Evolutionary conservation across 2,888 invertebrate genomes (phyloP).

Genomic region (Apamea monoglypha): DNA sequence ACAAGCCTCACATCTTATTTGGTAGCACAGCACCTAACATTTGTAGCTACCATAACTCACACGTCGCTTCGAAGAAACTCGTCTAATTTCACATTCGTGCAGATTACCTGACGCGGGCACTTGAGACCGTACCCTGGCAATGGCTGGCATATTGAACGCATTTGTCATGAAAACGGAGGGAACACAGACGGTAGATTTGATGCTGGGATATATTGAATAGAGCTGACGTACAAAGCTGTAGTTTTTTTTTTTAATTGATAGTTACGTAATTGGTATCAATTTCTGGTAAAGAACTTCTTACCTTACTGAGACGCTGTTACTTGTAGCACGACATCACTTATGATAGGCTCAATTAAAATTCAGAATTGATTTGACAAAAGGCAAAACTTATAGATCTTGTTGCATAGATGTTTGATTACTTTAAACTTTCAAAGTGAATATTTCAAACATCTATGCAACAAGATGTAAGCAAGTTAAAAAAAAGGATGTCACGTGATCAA

Average conservation of each 20-base stretch:
- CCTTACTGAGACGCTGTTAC: too few species aligned
- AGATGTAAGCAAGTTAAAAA: too few species aligned
- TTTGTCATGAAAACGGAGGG: slow-evolving; percentile 34
- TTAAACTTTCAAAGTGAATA: too few species aligned
- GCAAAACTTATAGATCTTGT: too few species aligned
- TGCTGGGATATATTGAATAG: slow-evolving; percentile 3
- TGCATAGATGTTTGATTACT: too few species aligned
- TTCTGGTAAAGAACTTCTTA: not conserved
- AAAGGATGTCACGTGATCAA: too few species aligned
- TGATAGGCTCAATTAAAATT: not conserved
- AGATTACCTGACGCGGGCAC: slow-evolving; percentile 44
- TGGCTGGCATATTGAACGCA: slow-evolving; percentile 42
- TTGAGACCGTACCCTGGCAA: slow-evolving; percentile 15
- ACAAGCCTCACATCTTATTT: slow-evolving; percentile 4
- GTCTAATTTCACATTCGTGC: slow-evolving; percentile 38
- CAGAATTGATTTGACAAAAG: too few species aligned
- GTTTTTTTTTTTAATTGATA: not conserved
- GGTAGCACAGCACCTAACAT: not conserved
- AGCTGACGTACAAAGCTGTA: not conserved
- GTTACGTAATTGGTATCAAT: not conserved
- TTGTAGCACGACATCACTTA: too few species aligned
- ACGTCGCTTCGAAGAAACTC: slow-evolving; percentile 10
- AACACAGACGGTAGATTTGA: not conserved
- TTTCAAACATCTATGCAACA: too few species aligned
- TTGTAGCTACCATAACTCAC: not conserved